phyloP scores from a whole-genome alignment of 2,113 vertebrate genomes.

The Notiomystis cincta region DNA sequence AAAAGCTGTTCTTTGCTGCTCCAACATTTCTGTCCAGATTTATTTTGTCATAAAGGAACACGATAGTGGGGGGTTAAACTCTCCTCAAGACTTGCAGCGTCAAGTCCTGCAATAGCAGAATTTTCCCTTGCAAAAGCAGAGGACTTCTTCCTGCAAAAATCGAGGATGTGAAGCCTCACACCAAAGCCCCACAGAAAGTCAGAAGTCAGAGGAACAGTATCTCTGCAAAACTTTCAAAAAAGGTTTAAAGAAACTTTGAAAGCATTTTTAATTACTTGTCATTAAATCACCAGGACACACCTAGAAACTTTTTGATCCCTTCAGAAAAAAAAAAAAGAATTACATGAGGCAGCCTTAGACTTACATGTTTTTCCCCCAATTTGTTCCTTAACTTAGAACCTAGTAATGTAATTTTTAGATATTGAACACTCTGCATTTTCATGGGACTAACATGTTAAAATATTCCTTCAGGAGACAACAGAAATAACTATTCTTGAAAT shows the following conservation, averaged over 20 bases:
- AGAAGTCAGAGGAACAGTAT: not conserved
- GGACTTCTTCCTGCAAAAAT: not conserved
- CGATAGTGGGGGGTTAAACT: not conserved
- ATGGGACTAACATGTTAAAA: not conserved
- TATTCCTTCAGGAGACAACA: not conserved
- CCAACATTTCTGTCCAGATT: not conserved
- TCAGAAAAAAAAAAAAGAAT: not conserved
- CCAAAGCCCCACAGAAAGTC: not conserved
- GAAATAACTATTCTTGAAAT: not conserved
- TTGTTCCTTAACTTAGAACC: not conserved
- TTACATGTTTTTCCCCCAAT: not conserved
- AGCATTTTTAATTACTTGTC: not conserved
- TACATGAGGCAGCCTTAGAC: not conserved
- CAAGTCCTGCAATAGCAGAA: not conserved
- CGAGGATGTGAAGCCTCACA: fast-evolving
- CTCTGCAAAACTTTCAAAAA: not conserved
- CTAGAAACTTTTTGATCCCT: not conserved
- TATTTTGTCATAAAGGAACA: not conserved
- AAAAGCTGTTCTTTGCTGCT: not conserved
- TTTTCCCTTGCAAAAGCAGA: not conserved
- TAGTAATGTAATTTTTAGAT: not conserved
- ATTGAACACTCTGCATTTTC: not conserved
- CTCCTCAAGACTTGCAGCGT: not conserved
- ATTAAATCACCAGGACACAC: not conserved
- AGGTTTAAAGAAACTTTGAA: not conserved